Base-by-base conservation (phyloP, 2,888 invertebrate genomes). In the Morpho deidamia region DNA sequence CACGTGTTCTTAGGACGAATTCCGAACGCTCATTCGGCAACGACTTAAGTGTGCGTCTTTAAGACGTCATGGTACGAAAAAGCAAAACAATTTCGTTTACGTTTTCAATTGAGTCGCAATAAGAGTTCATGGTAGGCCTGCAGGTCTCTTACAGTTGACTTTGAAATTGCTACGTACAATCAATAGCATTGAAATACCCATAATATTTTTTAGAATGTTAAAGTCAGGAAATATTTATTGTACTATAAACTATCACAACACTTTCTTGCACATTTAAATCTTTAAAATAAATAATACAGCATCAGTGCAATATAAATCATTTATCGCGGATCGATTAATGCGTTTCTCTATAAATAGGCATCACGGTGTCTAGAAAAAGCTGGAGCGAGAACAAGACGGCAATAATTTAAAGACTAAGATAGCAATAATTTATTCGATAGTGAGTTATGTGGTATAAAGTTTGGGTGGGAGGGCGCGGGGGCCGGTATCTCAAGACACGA, bases 361-460 rank as follows among this genome's bases (percentile, higher is more conserved):
- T 56, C 51, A 53, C 45, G 50, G 55, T 58, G 54, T 58, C 60
- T 60, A 60, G 58, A 60, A 60, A 62, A 60, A 70, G 78, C 79
- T 81, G 72, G 71, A 74, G 71, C 68, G 69, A 61, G 76, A 74
- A 74, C 74, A 76, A 75, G 51, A 59, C 56, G 45, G 59, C 56
- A 59, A 59, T 59, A 56, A 59, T 41, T 56, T 59, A 49, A 49
- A 56, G 75, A 78, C 80, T 81, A 81, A 78, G 76, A 78, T 74
- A 71, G 78, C 74, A 76, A 83, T 84, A 82, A 81, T 72, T 85
- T 83, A 85, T 82, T 79, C 79, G 69, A 71, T 70, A 71, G 79
- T 82, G 84, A 87, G 77, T 87, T 84, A 87, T 81, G 75, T 78
- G 70, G 76, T 78, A 81, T 80, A 76, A 82, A 79, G 79, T 81